Evolutionary conservation across 2,888 invertebrate genomes (phyloP), one percentile per base, ranked within the genome.

Genomic region (Coleophora flavipennella): DNA sequence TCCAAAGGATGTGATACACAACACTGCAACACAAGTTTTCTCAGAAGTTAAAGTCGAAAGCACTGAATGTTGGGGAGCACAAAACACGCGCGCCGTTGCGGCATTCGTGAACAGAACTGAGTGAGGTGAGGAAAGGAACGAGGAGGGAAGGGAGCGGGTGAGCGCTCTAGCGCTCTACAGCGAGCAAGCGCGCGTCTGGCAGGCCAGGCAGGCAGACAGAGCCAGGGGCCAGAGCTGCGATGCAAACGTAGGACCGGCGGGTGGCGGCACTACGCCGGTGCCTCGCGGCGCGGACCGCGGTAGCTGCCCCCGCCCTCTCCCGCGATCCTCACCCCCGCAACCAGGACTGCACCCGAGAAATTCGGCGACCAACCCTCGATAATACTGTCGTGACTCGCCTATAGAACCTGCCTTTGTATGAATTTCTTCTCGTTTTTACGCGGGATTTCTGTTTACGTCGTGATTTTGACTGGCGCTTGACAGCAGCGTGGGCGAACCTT

Each of bases 341-440:
- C 54, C 57, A 57, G 59, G 62, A 57, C 64, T 67, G 63, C 66
- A 72, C 62, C 69, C 67, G 61, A 69, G 69, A 63, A 69, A 68
- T 73, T 70, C 64, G 56, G 59, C 65, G 64, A 65, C 62, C 20
- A 38, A 40, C 51, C 57, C 59, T 66, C 62, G 57, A 61, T 62
- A 56, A 59, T 64, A 66, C 58, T 64, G 64, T 69, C 70, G 67
- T 67, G 67, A 69, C 67, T 66, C 50, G 57, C 48, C 62, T 51
- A 67, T 68, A 64, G 67, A 69, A 57, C 56, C 60, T 55, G 67
- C 62, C 65, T 70, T 67, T 67, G 63, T 69, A 66, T 59, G 58
- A 67, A 62, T 65, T 66, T 69, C 62, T 67, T 69, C 58, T 68
- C 61, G 58, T 67, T 76, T 77, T 68, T 67, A 68, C 61, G 59